These are phyloP conservation scores for Grus americana DNA, from an alignment of 2,113 vertebrate species.

Conservation along the genomic window DNA sequence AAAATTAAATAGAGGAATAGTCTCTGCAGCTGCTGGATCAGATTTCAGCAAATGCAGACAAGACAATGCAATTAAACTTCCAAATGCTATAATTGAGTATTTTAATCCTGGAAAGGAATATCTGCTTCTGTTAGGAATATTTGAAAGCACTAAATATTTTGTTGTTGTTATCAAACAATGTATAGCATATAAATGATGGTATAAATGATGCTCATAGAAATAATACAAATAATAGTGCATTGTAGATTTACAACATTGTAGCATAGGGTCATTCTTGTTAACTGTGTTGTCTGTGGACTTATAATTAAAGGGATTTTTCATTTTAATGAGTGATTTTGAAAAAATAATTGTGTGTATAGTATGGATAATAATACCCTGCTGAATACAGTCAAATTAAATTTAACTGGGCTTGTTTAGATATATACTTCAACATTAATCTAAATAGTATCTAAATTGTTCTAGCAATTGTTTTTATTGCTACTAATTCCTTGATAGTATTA, in stretches of 20 bases:
- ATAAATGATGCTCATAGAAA: neutral
- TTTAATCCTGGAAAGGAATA: neutral
- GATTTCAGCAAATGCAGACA: neutral
- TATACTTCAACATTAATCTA: neutral
- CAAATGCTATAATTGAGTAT: neutral
- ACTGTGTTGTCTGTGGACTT: neutral
- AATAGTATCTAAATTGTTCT: neutral
- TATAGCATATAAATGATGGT: neutral
- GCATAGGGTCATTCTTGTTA: neutral
- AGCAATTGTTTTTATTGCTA: neutral
- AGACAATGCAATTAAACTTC: neutral
- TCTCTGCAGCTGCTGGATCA: neutral
- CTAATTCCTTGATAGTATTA: slow-evolving; percentile 12
- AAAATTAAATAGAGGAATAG: neutral
- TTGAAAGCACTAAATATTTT: neutral
- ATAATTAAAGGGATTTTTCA: neutral
- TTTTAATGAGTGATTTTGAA: neutral
- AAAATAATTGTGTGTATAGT: neutral
- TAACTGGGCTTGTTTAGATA: neutral
- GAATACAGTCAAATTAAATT: neutral
- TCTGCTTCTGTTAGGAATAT: neutral
- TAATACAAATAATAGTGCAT: neutral
- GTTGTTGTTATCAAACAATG: neutral
- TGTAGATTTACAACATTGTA: neutral
- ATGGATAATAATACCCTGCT: neutral